Conservation (phyloP, 2,113 vertebrate genomes). For the Formicarius rufipectus region DNA sequence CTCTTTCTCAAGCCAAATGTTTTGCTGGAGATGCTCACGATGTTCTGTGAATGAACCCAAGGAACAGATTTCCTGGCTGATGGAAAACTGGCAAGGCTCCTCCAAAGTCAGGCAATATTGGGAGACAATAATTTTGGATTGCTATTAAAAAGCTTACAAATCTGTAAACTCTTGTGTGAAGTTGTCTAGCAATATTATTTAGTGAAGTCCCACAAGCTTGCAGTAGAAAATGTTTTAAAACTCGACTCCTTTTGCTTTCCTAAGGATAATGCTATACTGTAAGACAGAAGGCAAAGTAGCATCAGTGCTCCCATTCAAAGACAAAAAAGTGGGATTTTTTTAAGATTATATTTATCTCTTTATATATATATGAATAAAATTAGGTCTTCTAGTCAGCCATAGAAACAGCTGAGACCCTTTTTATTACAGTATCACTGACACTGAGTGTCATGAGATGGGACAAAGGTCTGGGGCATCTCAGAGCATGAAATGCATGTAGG, state of each 20-base stretch:
- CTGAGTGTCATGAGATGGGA: background rate
- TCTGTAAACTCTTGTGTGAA: background rate
- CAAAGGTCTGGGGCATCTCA: background rate
- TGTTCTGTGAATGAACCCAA: slow-evolving; percentile 41
- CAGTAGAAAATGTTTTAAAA: background rate
- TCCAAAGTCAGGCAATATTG: background rate
- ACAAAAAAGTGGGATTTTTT: background rate
- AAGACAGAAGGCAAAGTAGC: background rate
- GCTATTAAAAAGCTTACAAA: background rate
- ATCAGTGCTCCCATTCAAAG: background rate
- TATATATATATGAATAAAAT: background rate
- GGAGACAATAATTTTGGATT: slow-evolving; percentile 17
- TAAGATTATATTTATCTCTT: background rate
- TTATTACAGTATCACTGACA: background rate
- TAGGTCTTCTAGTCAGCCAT: background rate
- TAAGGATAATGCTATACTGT: background rate
- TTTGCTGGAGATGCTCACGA: slow-evolving; percentile 7
- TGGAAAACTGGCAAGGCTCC: slow-evolving; percentile 9
- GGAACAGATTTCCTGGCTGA: slow-evolving; percentile 46
- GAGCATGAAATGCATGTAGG: background rate
- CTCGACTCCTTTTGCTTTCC: background rate
- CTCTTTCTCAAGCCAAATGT: background rate
- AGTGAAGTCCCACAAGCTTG: background rate
- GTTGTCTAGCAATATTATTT: slow-evolving; percentile 7
- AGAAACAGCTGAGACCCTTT: background rate